Evolutionary conservation across 2,797 vertebrate species (phyloP).

Genomic region (Trachurus trachurus): DNA sequence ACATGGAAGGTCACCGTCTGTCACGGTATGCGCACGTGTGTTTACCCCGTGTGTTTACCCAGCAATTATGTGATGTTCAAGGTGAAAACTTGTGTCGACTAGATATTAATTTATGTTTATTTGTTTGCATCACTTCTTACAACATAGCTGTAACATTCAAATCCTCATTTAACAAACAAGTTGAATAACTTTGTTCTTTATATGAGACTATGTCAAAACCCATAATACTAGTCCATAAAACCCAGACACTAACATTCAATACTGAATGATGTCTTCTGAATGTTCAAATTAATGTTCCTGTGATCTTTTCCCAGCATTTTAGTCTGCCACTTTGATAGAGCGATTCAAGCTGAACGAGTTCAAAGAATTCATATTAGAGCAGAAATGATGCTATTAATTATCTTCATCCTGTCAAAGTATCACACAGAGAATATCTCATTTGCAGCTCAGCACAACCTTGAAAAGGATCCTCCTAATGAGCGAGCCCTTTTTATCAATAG

Average conservation of each 20-base stretch:
- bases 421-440: slow-evolving; percentile 76
- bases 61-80: neutral
- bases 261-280: slow-evolving; percentile 9
- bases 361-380: slow-evolving; percentile 63
- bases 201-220: neutral
- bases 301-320: slow-evolving; percentile 17
- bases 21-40: slow-evolving; percentile 2
- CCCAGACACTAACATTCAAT: neutral
- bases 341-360: slow-evolving; percentile 30
- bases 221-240: slow-evolving; percentile 1
- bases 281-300: neutral
- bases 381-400: slow-evolving; percentile 70
- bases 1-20: slow-evolving; percentile 38
- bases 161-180: neutral
- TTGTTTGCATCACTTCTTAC: slow-evolving; percentile 7
- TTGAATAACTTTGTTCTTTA: neutral
- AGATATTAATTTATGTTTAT: neutral
- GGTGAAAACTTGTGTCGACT: neutral
- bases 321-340: slow-evolving; percentile 25
- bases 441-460: slow-evolving; percentile 56
- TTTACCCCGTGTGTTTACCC: neutral
- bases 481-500: slow-evolving; percentile 18
- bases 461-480: slow-evolving; percentile 53
- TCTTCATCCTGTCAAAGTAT: slow-evolving; percentile 76
- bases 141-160: neutral